Conservation (phyloP, 2,888 invertebrate species). For the Dolichopus griseipennis region DNA sequence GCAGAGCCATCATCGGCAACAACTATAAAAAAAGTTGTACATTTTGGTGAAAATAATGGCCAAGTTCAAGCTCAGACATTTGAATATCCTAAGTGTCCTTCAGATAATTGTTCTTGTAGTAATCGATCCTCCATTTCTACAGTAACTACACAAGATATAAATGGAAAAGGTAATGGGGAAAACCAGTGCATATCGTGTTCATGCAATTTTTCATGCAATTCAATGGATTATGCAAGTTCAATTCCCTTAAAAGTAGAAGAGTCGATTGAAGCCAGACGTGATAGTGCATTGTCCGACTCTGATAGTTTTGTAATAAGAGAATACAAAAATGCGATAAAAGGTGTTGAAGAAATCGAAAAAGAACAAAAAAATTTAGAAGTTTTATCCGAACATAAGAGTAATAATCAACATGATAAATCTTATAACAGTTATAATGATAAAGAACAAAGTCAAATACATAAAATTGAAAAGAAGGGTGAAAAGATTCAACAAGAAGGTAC, state of each 20-base stretch:
- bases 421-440: not conserved
- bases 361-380: not conserved
- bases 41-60: constrained; percentile 32
- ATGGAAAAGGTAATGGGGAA: not conserved
- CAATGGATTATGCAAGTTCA: constrained; percentile 14
- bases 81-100: constrained; percentile 40
- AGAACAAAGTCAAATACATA: not conserved
- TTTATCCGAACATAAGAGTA: not conserved
- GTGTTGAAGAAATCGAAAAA: not conserved
- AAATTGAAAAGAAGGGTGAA: not conserved
- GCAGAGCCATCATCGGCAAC: constrained; percentile 16
- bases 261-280: not conserved
- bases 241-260: not conserved
- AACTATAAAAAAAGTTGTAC: constrained; percentile 36
- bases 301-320: not conserved
- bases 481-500: not conserved
- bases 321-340: not conserved
- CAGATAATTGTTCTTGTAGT: constrained; percentile 40
- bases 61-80: constrained; percentile 35
- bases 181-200: not conserved
- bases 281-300: not conserved
- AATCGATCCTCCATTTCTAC: constrained; percentile 37
- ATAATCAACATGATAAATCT: not conserved
- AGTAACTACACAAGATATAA: constrained; percentile 30
- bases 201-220: constrained; percentile 17